Base-by-base conservation (phyloP, 2,113 vertebrate genomes). In the Podarcis muralis region DNA sequence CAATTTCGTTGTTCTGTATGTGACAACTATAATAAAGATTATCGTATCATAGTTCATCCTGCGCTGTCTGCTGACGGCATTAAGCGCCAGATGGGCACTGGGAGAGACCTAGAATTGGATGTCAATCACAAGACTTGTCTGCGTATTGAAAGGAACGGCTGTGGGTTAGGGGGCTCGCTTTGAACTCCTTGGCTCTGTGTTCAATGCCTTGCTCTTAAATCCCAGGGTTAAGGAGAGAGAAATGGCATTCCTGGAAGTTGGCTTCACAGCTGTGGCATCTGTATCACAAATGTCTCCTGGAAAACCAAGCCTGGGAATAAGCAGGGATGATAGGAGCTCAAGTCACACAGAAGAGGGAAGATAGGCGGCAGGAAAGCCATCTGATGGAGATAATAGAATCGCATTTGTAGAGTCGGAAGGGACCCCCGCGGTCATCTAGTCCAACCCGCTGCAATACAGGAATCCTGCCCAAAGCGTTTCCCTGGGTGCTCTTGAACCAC, bases 261-360 rank as follows among this genome's bases (percentile, higher is more conserved):
- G 32, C 2, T 92, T 82, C 87, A 86, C 93, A 93, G 94, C 94
- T 95, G 94, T 7, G 0, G 25, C 85, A 86, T 93, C 91, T 91
- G 88, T 87, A 92, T 92, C 62, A 91, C 92, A 93, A 91, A 85
- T 40, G 85, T 62, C 94, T 94, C 93, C 92, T 92, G 93, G 91
- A 85, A 92, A 94, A 91, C 91, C 91, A 76, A 89, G 88, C 32
- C 32, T 18, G 12, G 18, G n/a, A 32, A 59, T 75, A 48, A 48
- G 43, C 43, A 48, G 8, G 1, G 43, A 48, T 48, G 43, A 48
- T 48, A 48, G 43, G 1, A 1, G 43, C 43, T 9, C 43, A 48
- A 11, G 8, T 48, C 43, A 48, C 37, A 65, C 13, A 18, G 9
- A 43, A 72, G 82, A n/a, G 69, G 30, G 20, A 16, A 53, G 48